Conservation (phyloP, 2,113 vertebrate species). For the Datnioides undecimradiatus region DNA sequence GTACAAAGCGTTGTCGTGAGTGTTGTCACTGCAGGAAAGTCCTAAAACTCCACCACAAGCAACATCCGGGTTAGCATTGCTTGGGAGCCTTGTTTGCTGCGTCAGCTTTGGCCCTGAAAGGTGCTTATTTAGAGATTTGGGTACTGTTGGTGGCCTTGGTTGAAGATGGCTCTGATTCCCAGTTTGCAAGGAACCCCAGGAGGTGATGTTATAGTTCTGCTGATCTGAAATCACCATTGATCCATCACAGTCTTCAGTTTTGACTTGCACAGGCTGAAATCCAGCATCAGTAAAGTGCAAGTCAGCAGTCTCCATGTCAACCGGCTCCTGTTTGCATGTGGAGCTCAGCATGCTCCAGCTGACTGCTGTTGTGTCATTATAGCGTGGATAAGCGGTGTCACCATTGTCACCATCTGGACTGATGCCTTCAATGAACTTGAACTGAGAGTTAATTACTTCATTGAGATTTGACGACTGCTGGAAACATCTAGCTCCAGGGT, state of each 20-base stretch:
- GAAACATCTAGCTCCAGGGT: constrained; percentile 68
- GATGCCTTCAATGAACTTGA: constrained; percentile 76
- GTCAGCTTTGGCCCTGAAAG: constrained; percentile 74
- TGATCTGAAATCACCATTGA: constrained; percentile 78
- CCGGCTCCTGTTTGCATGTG: constrained; percentile 70
- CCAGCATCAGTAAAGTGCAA: constrained; percentile 78
- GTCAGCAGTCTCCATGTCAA: constrained; percentile 31
- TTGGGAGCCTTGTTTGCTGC: constrained; percentile 78
- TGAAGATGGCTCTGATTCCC: constrained; percentile 80
- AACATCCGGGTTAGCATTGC: constrained; percentile 75
- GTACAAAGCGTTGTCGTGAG: constrained; percentile 83
- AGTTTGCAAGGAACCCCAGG: constrained; percentile 74
- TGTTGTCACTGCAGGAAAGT: constrained; percentile 20
- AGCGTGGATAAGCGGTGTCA: constrained; percentile 78
- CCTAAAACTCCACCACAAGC: constrained; percentile 43
- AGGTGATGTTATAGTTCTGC: constrained; percentile 75
- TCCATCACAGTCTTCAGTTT: constrained; percentile 66
- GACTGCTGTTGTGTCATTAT: constrained; percentile 65
- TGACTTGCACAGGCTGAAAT: constrained; percentile 70
- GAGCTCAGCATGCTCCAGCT: constrained; percentile 9
- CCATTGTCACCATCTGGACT: constrained; percentile 68
- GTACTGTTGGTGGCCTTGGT: constrained; percentile 85
- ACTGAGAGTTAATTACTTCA: constrained; percentile 66
- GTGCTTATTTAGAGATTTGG: constrained; percentile 74
- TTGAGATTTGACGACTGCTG: constrained; percentile 69